Base-by-base conservation (phyloP, 2,113 vertebrate genomes). In the Gorsachius goisagi region DNA sequence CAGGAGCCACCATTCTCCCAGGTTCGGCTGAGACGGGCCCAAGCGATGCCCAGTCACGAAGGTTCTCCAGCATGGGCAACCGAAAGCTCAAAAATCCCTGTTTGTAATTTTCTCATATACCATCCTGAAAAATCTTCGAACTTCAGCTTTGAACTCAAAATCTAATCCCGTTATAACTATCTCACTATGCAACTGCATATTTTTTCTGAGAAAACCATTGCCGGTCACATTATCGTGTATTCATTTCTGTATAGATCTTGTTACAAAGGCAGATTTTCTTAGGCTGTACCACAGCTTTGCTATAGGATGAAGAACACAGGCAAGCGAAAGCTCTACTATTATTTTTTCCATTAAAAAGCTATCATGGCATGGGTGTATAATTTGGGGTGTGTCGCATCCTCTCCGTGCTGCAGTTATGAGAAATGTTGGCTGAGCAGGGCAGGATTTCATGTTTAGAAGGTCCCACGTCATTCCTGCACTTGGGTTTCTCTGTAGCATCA, bases 261-360 rank as follows among this genome's bases (percentile, higher is more conserved):
- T 95, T 93, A 89, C 89, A 84, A 92, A 85, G 64, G 39, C 90
- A 89, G 83, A 87, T 92, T 95, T 93, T 94, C 89, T 47, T 64
- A 32, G 95, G 75, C 83, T 92, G 21, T 80, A 30, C 71, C 76
- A 44, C 78, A 83, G 85, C 74, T 92, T 92, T 90, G 58, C 92
- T 50, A 4, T 7, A 18, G 26, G 13, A 23, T 11, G 85, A 85
- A 68, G 45, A 69, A 83, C 39, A 41, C 5, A 68, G 1, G 0
- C 35, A 4, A 79, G 52, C 37, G 88, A 95, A 82, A 23, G 28
- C 30, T 37, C 11, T 10, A 14, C 27, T 52, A 11, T 56, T 55
- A 23, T 39, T 85, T 91, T 85, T 89, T 44, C 77, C 62, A 75
- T n/a, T 68, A 44, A 72, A 50, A 90, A 35, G 35, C 77, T 44